Evolutionary conservation across 2,113 vertebrate species (phyloP).

Genomic region (Psammodynastes pulverulentus): DNA sequence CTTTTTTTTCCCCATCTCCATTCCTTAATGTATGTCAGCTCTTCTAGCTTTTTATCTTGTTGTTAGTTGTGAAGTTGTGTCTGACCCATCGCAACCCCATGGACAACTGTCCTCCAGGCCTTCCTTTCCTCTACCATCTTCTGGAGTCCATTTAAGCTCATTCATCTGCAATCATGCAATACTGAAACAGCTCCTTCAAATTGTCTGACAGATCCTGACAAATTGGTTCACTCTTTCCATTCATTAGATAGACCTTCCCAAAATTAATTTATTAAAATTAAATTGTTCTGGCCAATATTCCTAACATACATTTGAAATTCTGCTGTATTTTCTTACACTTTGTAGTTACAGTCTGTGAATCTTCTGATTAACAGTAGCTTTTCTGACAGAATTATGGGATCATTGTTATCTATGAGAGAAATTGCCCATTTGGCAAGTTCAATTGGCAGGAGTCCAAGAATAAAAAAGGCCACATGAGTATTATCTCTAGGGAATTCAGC

Average conservation of each 20-base stretch:
- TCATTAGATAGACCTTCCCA: background rate
- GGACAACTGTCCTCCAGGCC: too few species aligned
- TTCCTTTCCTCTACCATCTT: too few species aligned
- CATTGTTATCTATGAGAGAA: background rate
- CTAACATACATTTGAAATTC: background rate
- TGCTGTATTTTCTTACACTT: background rate
- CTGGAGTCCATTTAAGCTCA: too few species aligned
- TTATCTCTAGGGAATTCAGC: background rate
- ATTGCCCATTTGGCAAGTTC: background rate
- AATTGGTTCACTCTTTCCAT: background rate
- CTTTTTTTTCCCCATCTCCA: background rate
- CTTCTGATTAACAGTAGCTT: background rate
- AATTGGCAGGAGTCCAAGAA: background rate
- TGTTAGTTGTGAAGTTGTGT: too few species aligned
- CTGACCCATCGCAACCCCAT: too few species aligned
- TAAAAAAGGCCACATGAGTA: background rate
- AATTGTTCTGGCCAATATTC: background rate
- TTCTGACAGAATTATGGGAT: background rate
- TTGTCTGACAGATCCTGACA: background rate
- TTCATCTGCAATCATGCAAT: background rate
- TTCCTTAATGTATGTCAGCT: background rate
- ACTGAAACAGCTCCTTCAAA: background rate
- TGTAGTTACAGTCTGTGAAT: background rate
- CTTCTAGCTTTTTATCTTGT: background rate
- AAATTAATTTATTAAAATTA: background rate